These are phyloP conservation scores for Microtus agrestis DNA, from an alignment of 2,797 vertebrate species.

Conservation along the genomic window DNA sequence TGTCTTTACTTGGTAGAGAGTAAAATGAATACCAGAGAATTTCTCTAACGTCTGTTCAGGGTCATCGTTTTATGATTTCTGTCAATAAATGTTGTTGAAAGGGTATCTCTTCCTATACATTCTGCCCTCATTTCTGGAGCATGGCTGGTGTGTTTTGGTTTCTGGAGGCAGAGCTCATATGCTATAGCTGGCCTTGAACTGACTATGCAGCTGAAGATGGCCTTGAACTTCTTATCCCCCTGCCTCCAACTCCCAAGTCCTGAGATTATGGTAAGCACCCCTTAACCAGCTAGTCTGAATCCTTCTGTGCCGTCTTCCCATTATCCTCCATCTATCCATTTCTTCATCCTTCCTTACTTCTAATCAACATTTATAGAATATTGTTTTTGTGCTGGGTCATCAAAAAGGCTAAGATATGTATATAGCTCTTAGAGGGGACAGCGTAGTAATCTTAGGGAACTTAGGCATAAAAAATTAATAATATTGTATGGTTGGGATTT, in stretches of 20 bases:
- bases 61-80: background rate
- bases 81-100: background rate
- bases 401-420: background rate
- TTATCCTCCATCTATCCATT: background rate
- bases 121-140: conserved; percentile 33
- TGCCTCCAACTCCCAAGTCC: background rate
- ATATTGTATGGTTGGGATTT: background rate
- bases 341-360: background rate
- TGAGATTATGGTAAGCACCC: background rate
- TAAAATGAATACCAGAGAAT: background rate
- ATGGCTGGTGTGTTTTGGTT: background rate
- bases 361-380: background rate
- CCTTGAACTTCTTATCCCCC: background rate
- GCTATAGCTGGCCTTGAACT: background rate
- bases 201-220: background rate
- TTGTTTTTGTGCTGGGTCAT: background rate
- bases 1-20: background rate
- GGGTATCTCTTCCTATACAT: background rate
- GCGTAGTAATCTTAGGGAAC: background rate
- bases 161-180: background rate
- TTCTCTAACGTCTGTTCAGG: background rate
- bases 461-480: background rate
- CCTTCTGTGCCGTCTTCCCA: background rate
- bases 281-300: background rate
- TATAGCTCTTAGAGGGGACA: background rate